phyloP scores from a whole-genome alignment of 2,797 vertebrate genomes.

The Artibeus jamaicensis region DNA sequence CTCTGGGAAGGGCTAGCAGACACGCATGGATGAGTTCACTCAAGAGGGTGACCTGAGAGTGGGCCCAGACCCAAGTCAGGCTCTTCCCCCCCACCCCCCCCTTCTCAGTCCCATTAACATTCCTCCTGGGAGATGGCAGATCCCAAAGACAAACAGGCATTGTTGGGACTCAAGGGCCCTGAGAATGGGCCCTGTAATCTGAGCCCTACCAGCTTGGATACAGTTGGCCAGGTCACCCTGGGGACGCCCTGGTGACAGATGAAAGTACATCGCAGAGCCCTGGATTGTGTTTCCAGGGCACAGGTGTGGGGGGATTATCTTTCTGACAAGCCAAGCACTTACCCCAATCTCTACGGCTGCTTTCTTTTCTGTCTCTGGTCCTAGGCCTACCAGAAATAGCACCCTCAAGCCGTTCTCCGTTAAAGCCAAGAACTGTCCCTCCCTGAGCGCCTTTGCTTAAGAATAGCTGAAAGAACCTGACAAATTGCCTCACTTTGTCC shows the following conservation, averaged over 20 bases:
- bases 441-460: not conserved
- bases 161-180: slow-evolving; percentile 60
- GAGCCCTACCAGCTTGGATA: slow-evolving; percentile 69
- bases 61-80: not conserved
- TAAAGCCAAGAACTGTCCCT: slow-evolving; percentile 48
- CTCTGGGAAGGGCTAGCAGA: slow-evolving; percentile 40
- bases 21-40: not conserved
- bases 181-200: slow-evolving; percentile 72
- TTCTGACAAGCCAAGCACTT: slow-evolving; percentile 74
- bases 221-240: slow-evolving; percentile 32
- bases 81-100: not conserved
- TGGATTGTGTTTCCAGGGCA: slow-evolving; percentile 65
- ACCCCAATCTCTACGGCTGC: slow-evolving; percentile 58
- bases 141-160: slow-evolving; percentile 76
- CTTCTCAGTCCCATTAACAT: slow-evolving; percentile 78
- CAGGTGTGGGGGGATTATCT: slow-evolving; percentile 84
- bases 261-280: slow-evolving; percentile 75
- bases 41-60: not conserved
- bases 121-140: slow-evolving; percentile 69
- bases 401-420: slow-evolving; percentile 33
- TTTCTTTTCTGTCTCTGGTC: slow-evolving; percentile 52
- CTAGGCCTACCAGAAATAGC: slow-evolving; percentile 47
- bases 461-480: slow-evolving; percentile 41
- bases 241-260: slow-evolving; percentile 78
- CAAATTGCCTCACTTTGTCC: slow-evolving; percentile 69